Evolutionary conservation across 2,888 invertebrate genomes (phyloP).

Genomic region (Matsumyia berberina): DNA sequence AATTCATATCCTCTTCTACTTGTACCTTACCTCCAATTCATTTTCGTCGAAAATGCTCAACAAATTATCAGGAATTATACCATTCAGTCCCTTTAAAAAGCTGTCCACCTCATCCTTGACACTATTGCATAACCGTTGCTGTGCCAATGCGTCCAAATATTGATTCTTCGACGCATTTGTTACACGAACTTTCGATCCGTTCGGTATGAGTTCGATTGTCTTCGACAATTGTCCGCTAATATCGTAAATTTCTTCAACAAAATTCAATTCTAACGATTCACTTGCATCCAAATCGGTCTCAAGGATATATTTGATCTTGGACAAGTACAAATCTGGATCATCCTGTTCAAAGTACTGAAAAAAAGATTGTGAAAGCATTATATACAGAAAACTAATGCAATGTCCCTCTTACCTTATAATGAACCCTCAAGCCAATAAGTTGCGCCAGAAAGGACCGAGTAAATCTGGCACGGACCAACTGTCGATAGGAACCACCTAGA

Average conservation of each 20-base stretch:
- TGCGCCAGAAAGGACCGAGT: slow-evolving; percentile 97
- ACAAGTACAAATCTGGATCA: slow-evolving; percentile 95
- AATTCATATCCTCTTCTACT: background rate
- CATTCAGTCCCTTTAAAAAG: slow-evolving; percentile 95
- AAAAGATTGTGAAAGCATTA: background rate
- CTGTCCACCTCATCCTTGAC: slow-evolving; percentile 93
- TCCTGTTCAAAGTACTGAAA: slow-evolving; percentile 96
- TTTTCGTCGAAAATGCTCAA: slow-evolving; percentile 98
- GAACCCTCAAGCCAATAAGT: slow-evolving; percentile 95
- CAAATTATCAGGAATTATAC: slow-evolving; percentile 96
- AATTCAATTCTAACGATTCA: slow-evolving; percentile 92
- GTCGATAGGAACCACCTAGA: slow-evolving; percentile 94
- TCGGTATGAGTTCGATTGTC: slow-evolving; percentile 93
- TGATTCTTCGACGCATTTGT: slow-evolving; percentile 87
- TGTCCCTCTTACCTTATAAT: slow-evolving; percentile 90
- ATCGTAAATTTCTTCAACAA: slow-evolving; percentile 95
- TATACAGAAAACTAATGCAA: background rate
- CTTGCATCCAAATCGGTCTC: slow-evolving; percentile 93
- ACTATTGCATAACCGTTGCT: slow-evolving; percentile 93
- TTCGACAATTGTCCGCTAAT: slow-evolving; percentile 89
- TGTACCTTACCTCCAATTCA: slow-evolving; percentile 92
- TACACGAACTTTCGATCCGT: slow-evolving; percentile 89
- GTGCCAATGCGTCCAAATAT: slow-evolving; percentile 95
- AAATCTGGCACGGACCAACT: slow-evolving; percentile 95
- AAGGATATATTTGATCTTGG: slow-evolving; percentile 96